These are phyloP conservation scores for Zaprionus inermis DNA, from an alignment of 1,140 invertebrate species.

Conservation along the genomic window DNA sequence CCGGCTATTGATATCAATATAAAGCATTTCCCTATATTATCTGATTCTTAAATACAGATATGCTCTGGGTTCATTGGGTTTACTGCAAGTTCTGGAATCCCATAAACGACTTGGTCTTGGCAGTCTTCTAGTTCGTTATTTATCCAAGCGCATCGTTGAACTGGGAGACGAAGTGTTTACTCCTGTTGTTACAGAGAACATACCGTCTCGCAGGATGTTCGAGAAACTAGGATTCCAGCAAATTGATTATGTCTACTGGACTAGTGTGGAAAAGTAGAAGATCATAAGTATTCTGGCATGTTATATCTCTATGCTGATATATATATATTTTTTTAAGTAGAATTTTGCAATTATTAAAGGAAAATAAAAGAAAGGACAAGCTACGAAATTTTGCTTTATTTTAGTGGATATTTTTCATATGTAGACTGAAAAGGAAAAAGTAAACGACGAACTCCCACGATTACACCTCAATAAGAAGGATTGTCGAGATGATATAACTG, in stretches of 20 bases:
- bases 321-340: background rate
- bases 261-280: background rate
- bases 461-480: too few species aligned
- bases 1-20: slow-evolving; percentile 34
- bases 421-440: too few species aligned
- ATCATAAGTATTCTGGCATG: background rate
- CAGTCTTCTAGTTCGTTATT: slow-evolving; percentile 57
- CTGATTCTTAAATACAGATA: slow-evolving; percentile 33
- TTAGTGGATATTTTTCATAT: too few species aligned
- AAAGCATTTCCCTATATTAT: slow-evolving; percentile 10
- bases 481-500: too few species aligned
- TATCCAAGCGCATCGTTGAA: slow-evolving; percentile 59
- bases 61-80: slow-evolving; percentile 63
- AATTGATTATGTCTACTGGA: slow-evolving; percentile 17
- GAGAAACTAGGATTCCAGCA: slow-evolving; percentile 9
- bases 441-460: too few species aligned
- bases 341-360: background rate
- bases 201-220: slow-evolving; percentile 2
- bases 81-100: slow-evolving; percentile 68
- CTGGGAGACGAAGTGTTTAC: slow-evolving; percentile 61
- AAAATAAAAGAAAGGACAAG: background rate
- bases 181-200: slow-evolving; percentile 49
- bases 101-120: slow-evolving; percentile 72
- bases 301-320: background rate
- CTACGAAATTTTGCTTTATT: background rate